Percentiles rank a stretch among this genome's conserved stretches.
These are phyloP conservation scores for Resseliella maxima DNA, from an alignment of 2,888 invertebrate species.

Conservation along the genomic window DNA sequence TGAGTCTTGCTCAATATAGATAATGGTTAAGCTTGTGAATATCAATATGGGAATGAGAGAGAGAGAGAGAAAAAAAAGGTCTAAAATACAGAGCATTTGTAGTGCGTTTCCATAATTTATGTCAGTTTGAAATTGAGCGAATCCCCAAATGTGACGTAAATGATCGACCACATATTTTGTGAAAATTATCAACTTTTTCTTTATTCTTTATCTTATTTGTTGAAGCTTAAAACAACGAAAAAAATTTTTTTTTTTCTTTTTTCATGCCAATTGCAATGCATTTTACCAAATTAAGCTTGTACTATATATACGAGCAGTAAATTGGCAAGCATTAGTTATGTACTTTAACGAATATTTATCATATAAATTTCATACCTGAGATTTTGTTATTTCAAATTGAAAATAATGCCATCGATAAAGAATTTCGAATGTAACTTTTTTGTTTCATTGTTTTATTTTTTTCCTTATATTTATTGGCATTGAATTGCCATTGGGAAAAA, in stretches of 20 bases:
- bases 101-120: background rate
- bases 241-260: background rate
- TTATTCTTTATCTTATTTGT: background rate
- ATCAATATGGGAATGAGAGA: background rate
- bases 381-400: background rate
- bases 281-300: background rate
- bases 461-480: too few relatives aligned
- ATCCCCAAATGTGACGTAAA: background rate
- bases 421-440: background rate
- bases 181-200: background rate
- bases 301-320: background rate
- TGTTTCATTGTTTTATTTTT: background rate
- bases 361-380: too few relatives aligned
- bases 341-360: background rate
- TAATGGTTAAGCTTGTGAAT: background rate
- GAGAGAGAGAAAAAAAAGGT: background rate
- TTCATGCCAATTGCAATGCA: background rate
- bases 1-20: background rate
- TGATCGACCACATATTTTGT: background rate
- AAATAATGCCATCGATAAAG: background rate
- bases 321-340: background rate
- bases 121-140: background rate
- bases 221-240: background rate
- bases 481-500: background rate
- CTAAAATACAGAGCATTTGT: background rate